Conservation (phyloP, 2,113 vertebrate genomes). For the Epinephelus lanceolatus region DNA sequence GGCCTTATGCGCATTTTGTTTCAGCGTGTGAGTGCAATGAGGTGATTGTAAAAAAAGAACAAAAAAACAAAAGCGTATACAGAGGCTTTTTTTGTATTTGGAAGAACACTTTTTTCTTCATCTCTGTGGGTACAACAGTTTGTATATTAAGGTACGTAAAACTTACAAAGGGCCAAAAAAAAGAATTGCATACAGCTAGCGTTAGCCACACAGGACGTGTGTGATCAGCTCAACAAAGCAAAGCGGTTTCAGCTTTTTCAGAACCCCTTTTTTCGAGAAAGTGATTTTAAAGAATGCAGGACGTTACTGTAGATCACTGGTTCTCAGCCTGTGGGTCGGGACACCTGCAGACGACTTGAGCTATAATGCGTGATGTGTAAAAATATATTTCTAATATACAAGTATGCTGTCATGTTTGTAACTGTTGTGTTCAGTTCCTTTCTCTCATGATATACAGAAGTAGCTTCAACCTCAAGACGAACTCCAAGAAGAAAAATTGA, state of each 20-base stretch:
- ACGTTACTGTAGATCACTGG: slow-evolving; percentile 37
- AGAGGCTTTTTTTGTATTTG: slow-evolving; percentile 65
- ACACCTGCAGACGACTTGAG: slow-evolving; percentile 23
- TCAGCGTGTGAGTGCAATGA: slow-evolving; percentile 81
- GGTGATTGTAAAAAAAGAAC: slow-evolving; percentile 68
- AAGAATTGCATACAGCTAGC: slow-evolving; percentile 77
- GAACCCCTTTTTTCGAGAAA: slow-evolving; percentile 49
- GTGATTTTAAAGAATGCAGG: slow-evolving; percentile 52
- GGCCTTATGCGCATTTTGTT: slow-evolving; percentile 84
- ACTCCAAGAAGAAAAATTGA: neutral
- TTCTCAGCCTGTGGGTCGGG: slow-evolving; percentile 44
- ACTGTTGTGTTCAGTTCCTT: slow-evolving; percentile 5
- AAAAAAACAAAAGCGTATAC: slow-evolving; percentile 29
- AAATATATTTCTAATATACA: slow-evolving; percentile 33
- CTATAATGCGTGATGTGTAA: slow-evolving; percentile 9
- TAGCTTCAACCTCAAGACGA: slow-evolving; percentile 6
- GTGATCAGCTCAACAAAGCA: slow-evolving; percentile 74
- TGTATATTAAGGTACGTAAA: slow-evolving; percentile 67
- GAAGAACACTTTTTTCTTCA: slow-evolving; percentile 56
- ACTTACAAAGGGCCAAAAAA: slow-evolving; percentile 68
- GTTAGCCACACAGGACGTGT: slow-evolving; percentile 66
- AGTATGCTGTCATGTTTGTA: slow-evolving; percentile 27
- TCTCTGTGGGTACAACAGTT: slow-evolving; percentile 63
- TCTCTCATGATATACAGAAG: slow-evolving; percentile 1
- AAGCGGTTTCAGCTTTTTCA: slow-evolving; percentile 76